Evolutionary conservation across 2,113 vertebrate genomes (phyloP).

Genomic region (Indicator maculatus): DNA sequence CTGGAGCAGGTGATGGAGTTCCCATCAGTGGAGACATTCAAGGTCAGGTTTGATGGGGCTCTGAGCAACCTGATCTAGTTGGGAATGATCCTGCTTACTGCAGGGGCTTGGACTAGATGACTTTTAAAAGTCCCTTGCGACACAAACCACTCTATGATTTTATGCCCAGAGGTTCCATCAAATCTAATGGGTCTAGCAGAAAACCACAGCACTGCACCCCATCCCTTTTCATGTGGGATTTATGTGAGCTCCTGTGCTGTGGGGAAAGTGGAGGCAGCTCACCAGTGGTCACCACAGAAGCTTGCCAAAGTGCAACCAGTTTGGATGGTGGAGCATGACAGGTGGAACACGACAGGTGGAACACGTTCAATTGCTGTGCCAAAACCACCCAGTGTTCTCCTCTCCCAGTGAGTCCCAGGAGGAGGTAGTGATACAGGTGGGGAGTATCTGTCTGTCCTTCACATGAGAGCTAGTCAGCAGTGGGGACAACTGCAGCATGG

Average conservation of each 20-base stretch:
- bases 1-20: too few relatives aligned
- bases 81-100: too few relatives aligned
- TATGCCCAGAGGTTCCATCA: background rate
- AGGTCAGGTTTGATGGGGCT: too few relatives aligned
- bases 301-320: background rate
- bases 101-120: too few relatives aligned
- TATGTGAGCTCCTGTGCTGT: background rate
- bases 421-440: background rate
- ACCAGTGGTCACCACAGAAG: rapidly evolving
- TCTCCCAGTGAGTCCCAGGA: background rate
- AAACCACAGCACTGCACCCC: background rate
- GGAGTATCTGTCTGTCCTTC: background rate
- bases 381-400: background rate
- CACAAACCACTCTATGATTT: too few relatives aligned
- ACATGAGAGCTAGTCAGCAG: background rate
- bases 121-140: too few relatives aligned
- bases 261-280: background rate
- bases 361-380: background rate
- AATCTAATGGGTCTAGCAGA: background rate
- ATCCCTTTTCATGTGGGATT: background rate
- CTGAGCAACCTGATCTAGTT: too few relatives aligned
- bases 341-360: background rate
- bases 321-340: background rate
- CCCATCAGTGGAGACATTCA: too few relatives aligned
- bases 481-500: background rate